Evolutionary conservation across 2,113 vertebrate genomes (phyloP).

Genomic region (Nesoenas mayeri): DNA sequence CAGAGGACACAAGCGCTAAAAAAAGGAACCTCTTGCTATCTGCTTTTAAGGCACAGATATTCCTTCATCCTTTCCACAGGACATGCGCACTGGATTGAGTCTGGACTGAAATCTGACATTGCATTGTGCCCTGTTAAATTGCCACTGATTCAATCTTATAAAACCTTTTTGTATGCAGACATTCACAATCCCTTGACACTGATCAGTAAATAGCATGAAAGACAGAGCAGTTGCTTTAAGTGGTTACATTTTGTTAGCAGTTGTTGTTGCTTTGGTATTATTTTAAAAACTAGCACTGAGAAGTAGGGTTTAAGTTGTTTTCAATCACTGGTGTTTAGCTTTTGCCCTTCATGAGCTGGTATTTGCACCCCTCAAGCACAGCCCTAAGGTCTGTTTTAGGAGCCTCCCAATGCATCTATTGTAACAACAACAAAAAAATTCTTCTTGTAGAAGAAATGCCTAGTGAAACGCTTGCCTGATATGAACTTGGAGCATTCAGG

Average conservation of each 20-base stretch:
- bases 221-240: background rate
- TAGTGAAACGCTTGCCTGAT: background rate
- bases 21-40: background rate
- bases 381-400: background rate
- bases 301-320: background rate
- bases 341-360: background rate
- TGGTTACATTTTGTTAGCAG: background rate
- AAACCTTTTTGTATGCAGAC: background rate
- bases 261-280: background rate
- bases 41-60: background rate
- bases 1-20: background rate
- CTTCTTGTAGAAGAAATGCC: background rate
- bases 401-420: background rate
- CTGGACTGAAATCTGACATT: background rate
- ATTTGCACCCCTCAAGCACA: background rate
- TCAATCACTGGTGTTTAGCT: background rate
- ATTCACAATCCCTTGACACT: background rate
- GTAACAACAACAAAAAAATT: background rate
- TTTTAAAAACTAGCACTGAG: background rate
- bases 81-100: background rate
- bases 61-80: background rate
- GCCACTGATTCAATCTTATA: background rate
- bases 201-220: background rate
- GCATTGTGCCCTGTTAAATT: background rate
- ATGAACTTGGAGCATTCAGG: background rate